Base-by-base conservation (phyloP, 2,888 invertebrate genomes). In the Heliconius ismenius region DNA sequence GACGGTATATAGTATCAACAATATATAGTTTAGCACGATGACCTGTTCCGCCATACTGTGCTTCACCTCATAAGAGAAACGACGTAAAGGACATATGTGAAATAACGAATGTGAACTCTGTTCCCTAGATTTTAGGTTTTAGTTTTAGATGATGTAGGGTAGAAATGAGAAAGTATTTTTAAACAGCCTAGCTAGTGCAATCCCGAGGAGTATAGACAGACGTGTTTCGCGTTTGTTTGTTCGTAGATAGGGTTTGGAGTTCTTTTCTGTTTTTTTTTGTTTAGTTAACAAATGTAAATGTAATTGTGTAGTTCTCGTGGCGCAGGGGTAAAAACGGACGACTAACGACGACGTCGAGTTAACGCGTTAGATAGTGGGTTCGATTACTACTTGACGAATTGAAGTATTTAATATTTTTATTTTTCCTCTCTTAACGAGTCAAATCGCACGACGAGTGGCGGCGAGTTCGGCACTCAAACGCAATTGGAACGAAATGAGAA, bases 81-180 rank as follows among this genome's bases (percentile, higher is more conserved):
- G 74, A 21, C 72, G 26, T 11, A 73, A 73, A 39, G 4, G 1
- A 13, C n/a, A n/a, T n/a, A n/a, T 18, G 2, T 13, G 15, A 39
- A 21, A 26, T 26, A 1, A 28, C 26, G 1, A 62, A 36, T 26
- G 21, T 13, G 26, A 18, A 73, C 73, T 15, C 43, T 73, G 39
- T 21, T 1, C 13, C 28, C 1, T 39, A 36, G 3, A 0, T 62
- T n/a, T 58, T 63, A 60, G 18, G 39, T 26, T 39, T 18, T 15
- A 62, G 11, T 43, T 43, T 60, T 21, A 32, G 11, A n/a, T 62
- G n/a, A 60, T 6, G 1, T 36, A 18, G n/a, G 28, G 26, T 39
- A 72, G 77, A 75, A 79, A 79, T 79, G 90, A 88, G 92, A 92
- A 92, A 92, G 92, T 91, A 90, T 91, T 91, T 91, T 87, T 87